A percentile compares a stretch with the other conserved stretches of the same genome.
These are phyloP conservation scores for Liasis olivaceus DNA, from an alignment of 2,797 vertebrate species.

Conservation along the genomic window DNA sequence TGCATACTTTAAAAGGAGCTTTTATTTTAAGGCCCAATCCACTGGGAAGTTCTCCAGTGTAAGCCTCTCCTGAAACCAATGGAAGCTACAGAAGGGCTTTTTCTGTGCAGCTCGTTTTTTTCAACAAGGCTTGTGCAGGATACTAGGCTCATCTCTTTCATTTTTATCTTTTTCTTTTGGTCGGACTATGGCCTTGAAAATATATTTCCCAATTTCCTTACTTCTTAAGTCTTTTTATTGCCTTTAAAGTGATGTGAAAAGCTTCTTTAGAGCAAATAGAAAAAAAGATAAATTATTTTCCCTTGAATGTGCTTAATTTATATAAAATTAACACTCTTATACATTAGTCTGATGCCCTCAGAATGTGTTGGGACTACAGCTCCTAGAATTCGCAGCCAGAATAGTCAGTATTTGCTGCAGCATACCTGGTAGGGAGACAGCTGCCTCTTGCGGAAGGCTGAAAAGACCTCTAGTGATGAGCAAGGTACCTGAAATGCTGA, in stretches of 20 bases:
- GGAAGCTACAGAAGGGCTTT: not conserved
- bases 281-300: not conserved
- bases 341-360: not conserved
- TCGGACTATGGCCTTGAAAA: slow-evolving; percentile 41
- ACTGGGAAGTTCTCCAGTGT: slow-evolving; percentile 18
- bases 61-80: not conserved
- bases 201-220: slow-evolving; percentile 31
- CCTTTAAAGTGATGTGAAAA: slow-evolving; percentile 73
- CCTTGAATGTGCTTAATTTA: not conserved
- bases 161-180: slow-evolving; percentile 33
- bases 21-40: slow-evolving; percentile 20
- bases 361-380: not conserved
- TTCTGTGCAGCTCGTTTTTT: not conserved
- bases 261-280: slow-evolving; percentile 4
- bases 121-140: not conserved
- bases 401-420: not conserved
- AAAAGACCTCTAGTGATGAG: not conserved
- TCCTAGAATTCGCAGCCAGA: not conserved
- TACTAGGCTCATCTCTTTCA: not conserved
- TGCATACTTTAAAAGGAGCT: slow-evolving; percentile 46
- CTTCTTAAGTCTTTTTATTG: slow-evolving; percentile 45
- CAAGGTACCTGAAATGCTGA: not conserved
- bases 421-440: not conserved
- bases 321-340: not conserved
- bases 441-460: not conserved